Evolutionary conservation across 2,113 vertebrate species (phyloP).

Genomic region (Boleophthalmus pectinirostris): DNA sequence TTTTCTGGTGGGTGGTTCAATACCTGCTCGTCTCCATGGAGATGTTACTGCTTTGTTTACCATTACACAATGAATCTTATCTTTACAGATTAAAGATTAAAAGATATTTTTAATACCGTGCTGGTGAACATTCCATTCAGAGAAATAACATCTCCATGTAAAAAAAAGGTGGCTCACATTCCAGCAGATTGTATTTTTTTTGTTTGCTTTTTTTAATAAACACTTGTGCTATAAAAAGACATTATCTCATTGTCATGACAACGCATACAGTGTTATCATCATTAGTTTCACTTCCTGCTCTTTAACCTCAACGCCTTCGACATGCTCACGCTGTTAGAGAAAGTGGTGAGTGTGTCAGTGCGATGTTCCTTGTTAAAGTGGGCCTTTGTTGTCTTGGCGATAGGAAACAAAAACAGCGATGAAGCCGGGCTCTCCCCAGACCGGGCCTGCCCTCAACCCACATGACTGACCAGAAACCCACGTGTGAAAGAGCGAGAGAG

Average conservation of each 20-base stretch:
- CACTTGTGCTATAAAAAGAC: neutral
- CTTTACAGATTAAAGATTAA: too few species aligned
- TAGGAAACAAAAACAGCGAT: slow-evolving; percentile 42
- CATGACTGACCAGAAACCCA: slow-evolving; percentile 47
- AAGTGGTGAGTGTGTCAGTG: neutral
- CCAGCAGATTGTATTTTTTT: too few species aligned
- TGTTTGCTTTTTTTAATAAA: too few species aligned
- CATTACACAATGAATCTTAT: too few species aligned
- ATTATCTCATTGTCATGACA: neutral
- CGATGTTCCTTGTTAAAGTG: neutral
- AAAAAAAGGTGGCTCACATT: too few species aligned
- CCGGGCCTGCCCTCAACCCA: neutral
- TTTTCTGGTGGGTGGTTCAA: too few species aligned
- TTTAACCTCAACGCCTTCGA: neutral
- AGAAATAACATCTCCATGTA: too few species aligned
- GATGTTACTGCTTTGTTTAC: too few species aligned
- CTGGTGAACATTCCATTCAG: too few species aligned
- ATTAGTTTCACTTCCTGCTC: neutral
- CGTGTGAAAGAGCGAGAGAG: slow-evolving; percentile 35
- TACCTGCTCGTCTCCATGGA: too few species aligned
- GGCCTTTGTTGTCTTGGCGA: slow-evolving; percentile 50
- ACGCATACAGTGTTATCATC: neutral
- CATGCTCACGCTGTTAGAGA: too few species aligned
- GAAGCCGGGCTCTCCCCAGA: slow-evolving; percentile 28
- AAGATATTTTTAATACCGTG: too few species aligned